Evolutionary conservation across 2,888 invertebrate species (phyloP).

Genomic region (Lasioglossum malachurum): DNA sequence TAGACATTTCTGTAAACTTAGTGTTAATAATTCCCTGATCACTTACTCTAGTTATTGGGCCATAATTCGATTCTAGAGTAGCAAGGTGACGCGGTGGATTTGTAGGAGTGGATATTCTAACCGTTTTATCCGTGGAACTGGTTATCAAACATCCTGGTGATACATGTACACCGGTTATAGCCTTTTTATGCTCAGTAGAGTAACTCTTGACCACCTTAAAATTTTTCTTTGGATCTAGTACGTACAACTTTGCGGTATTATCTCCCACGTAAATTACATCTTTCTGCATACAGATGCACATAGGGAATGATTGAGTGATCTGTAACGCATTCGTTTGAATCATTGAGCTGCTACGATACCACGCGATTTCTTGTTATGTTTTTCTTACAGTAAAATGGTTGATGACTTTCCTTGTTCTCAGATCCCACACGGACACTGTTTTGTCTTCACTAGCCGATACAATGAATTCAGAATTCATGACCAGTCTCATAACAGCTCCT

Average conservation of each 20-base stretch:
- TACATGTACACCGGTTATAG: constrained; percentile 79
- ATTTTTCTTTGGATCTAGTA: constrained; percentile 76
- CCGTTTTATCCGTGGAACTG: constrained; percentile 81
- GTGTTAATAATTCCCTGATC: not conserved
- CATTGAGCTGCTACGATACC: not conserved
- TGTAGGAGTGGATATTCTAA: constrained; percentile 81
- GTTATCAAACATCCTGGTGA: constrained; percentile 81
- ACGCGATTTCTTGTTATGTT: not conserved
- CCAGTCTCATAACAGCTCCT: constrained; percentile 85
- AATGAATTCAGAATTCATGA: constrained; percentile 84
- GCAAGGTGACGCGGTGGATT: constrained; percentile 79
- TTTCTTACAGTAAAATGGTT: constrained; percentile 76
- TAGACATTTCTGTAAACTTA: not conserved
- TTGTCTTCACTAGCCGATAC: constrained; percentile 88
- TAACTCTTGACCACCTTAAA: constrained; percentile 78
- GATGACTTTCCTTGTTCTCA: constrained; percentile 85
- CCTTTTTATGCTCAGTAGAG: constrained; percentile 77
- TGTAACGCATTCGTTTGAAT: constrained; percentile 50
- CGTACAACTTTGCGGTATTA: constrained; percentile 75
- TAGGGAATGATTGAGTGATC: constrained; percentile 79
- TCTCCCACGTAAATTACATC: constrained; percentile 78
- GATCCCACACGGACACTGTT: constrained; percentile 87
- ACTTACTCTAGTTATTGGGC: constrained; percentile 80
- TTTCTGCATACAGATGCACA: constrained; percentile 78
- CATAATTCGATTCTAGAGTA: constrained; percentile 72